Base-by-base conservation (phyloP, 2,797 vertebrate species). In the Lepilemur septentrionalis region DNA sequence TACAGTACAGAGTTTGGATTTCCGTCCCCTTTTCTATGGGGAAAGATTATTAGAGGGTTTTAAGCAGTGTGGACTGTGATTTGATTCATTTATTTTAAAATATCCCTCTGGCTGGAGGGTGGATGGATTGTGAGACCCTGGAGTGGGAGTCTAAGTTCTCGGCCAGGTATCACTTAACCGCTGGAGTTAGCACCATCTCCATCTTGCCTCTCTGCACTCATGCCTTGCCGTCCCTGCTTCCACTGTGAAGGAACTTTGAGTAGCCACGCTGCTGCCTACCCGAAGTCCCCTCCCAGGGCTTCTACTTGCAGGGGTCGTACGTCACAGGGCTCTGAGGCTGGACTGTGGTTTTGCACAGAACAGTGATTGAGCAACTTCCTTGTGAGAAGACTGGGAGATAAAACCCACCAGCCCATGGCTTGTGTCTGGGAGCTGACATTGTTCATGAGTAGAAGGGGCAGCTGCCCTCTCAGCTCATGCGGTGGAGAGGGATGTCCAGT, bases 121-220 rank as follows among this genome's bases (percentile, higher is more conserved):
- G 3, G n/a, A 30, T 6, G 35, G 69, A 22, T 15, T 6, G 73
- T 22, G 22, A 30, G 23, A 69, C n/a, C 23, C 55, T 4, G 10
- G 63, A 52, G 18, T 4, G 43, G 59, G 30, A 5, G 22, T 76
- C 17, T 59, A 12, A 41, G 5, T 14, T 5, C 63, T 35, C 41
- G 15, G 18, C 75, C 13, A 5, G 12, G 6, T 23, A 9, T 28
- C 0, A 0, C 12, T 8, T 35, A 5, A 67, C 0, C 28, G 9
- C 57, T 80, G 28, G 18, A 7, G 2, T 73, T 18, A 7, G 6
- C 6, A 4, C 23, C 7, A 12, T 73, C 35, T 87, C 23, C 32
- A 17, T 38, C 80, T 85, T 12, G 4, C n/a, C 32, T 63, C 78
- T 43, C 57, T 72, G 63, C 1, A 4, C 46, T 41, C 69, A 30